Conservation (phyloP, 2,888 invertebrate genomes). For the Tuberolachnus salignus region DNA sequence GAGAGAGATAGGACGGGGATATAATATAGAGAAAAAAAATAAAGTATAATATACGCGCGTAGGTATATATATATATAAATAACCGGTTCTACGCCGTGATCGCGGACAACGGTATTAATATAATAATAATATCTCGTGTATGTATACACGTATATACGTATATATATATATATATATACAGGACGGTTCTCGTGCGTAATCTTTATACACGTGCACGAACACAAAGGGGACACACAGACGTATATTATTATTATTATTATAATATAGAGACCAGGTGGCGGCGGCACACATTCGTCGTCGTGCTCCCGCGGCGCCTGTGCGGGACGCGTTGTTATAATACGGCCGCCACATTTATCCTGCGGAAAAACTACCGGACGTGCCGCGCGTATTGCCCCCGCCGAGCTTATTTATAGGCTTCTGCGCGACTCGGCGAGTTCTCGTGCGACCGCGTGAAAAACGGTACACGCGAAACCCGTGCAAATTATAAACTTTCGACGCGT, state of each 20-base stretch:
- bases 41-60: not conserved
- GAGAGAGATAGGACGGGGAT: no score
- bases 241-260: no score
- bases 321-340: slow-evolving; percentile 2
- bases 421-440: not conserved
- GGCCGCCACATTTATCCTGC: not conserved
- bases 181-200: slow-evolving; percentile 10
- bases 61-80: slow-evolving; percentile 3
- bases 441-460: not conserved
- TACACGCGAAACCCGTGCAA: no score
- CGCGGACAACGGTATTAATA: slow-evolving; percentile 29
- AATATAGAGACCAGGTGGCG: slow-evolving; percentile 14
- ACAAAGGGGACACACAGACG: slow-evolving; percentile 3
- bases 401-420: no score
- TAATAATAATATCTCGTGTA: no score
- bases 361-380: not conserved
- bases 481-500: no score
- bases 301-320: slow-evolving; percentile 27
- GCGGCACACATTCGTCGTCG: slow-evolving; percentile 30
- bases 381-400: not conserved
- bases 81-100: slow-evolving; percentile 47
- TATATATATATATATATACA: slow-evolving; percentile 18
- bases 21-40: no score
- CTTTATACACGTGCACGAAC: slow-evolving; percentile 2
- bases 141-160: slow-evolving; percentile 11